A percentile compares a stretch with the other conserved stretches of the same genome.
Conservation (phyloP, 2,113 vertebrate genomes). For the Heliornis fulica region DNA sequence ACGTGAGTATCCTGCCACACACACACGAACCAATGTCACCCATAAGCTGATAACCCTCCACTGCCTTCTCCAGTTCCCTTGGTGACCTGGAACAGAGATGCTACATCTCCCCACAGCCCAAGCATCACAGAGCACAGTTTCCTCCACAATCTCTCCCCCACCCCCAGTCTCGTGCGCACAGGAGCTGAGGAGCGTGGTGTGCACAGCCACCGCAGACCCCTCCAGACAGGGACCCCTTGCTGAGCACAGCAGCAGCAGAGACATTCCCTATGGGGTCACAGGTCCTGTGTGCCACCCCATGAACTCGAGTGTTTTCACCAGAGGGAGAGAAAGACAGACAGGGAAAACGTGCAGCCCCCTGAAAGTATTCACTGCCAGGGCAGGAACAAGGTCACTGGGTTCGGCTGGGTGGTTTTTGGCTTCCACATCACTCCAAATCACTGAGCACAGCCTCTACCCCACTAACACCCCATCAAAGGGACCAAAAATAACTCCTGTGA, state of each 20-base stretch:
- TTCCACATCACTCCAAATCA: fast-evolving
- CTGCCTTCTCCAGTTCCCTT: neutral
- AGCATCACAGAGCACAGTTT: neutral
- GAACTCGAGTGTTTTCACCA: neutral
- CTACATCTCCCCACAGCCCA: neutral
- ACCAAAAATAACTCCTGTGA: neutral
- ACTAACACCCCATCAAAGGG: neutral
- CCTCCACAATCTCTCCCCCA: neutral
- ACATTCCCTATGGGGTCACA: neutral
- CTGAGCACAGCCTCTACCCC: neutral
- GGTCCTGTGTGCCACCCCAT: fast-evolving
- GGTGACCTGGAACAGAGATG: neutral
- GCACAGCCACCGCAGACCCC: neutral
- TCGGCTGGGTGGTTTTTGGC: fast-evolving
- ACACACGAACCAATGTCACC: neutral
- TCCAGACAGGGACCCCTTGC: neutral
- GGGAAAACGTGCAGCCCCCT: neutral
- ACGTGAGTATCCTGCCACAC: fast-evolving
- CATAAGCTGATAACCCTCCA: neutral
- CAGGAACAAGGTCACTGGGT: neutral
- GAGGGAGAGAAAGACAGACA: neutral
- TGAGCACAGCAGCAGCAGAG: neutral
- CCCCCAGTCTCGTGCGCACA: fast-evolving
- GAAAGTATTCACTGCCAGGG: neutral
- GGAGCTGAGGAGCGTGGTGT: neutral